Percentiles rank a stretch among this genome's conserved stretches.
Conservation (phyloP, 2,113 vertebrate genomes). For the Tragelaphus imberbis region DNA sequence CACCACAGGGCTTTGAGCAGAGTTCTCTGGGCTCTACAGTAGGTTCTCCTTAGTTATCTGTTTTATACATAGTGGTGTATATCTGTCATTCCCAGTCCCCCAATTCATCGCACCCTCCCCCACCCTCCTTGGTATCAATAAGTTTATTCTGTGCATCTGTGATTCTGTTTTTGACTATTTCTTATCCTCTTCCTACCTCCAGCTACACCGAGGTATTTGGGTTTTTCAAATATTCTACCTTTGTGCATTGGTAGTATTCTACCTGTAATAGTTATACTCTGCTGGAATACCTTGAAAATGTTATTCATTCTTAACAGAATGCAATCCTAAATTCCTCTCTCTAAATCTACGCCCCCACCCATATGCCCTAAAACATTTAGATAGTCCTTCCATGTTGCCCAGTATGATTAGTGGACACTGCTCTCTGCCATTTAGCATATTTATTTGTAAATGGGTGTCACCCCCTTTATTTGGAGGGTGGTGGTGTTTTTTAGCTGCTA, state of each 20-base stretch:
- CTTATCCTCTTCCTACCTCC: neutral
- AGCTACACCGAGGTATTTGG: neutral
- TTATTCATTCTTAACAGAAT: neutral
- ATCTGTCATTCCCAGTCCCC: neutral
- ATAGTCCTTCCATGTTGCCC: neutral
- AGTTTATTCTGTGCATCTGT: neutral
- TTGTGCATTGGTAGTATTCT: neutral
- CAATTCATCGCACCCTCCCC: neutral
- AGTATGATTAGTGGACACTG: neutral
- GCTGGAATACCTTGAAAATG: neutral
- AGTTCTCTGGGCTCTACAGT: neutral
- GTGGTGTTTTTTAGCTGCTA: neutral
- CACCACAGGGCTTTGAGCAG: neutral
- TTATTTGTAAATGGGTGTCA: neutral
- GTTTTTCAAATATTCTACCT: neutral
- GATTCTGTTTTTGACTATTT: neutral
- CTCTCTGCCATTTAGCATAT: neutral
- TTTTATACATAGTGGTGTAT: neutral
- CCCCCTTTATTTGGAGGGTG: neutral
- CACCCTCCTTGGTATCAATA: neutral
- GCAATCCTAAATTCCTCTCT: neutral
- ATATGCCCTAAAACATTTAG: neutral
- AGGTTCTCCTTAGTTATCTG: neutral
- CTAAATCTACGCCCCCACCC: neutral
- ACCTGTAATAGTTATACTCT: neutral